These are phyloP conservation scores for Mastigias papua DNA, from an alignment of 30 jellyfish, hydroid and myxozoan species.

Conservation along the genomic window DNA sequence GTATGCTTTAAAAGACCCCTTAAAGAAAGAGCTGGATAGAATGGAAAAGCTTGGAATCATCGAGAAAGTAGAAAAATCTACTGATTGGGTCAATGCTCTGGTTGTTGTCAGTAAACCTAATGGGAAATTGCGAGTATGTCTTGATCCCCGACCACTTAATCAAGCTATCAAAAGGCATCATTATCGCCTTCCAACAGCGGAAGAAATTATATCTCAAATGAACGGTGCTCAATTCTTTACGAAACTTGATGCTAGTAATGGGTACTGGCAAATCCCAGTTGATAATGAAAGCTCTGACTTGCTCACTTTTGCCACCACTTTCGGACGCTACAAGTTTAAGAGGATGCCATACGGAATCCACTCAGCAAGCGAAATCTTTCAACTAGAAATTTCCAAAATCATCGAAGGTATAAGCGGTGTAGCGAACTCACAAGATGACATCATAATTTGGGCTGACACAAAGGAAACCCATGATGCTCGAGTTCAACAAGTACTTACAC, in stretches of 20 bases:
- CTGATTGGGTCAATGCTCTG: conserved; percentile 51
- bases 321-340: conserved; percentile 34
- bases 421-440: conserved; percentile 30
- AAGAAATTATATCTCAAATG: conserved; percentile 57
- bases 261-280: conserved; percentile 18
- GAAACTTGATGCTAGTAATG: conserved; percentile 32
- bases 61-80: conserved; percentile 37
- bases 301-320: conserved; percentile 42
- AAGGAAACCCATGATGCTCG: conserved; percentile 40
- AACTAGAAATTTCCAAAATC: conserved; percentile 6
- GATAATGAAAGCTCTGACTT: conserved; percentile 26
- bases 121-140: conserved; percentile 50
- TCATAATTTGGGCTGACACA: conserved; percentile 37
- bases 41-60: conserved; percentile 31
- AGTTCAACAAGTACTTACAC: neutral
- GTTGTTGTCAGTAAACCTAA: conserved; percentile 39
- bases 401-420: conserved; percentile 30
- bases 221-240: conserved; percentile 31
- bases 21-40: conserved; percentile 23
- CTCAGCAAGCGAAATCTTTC: conserved; percentile 39
- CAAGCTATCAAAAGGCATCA: conserved; percentile 29
- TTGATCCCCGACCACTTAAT: conserved; percentile 49
- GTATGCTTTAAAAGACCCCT: neutral
- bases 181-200: conserved; percentile 33
- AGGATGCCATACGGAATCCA: conserved; percentile 44